Base-by-base conservation (phyloP, 1,140 invertebrate species). In the Calephelis nemesis region DNA sequence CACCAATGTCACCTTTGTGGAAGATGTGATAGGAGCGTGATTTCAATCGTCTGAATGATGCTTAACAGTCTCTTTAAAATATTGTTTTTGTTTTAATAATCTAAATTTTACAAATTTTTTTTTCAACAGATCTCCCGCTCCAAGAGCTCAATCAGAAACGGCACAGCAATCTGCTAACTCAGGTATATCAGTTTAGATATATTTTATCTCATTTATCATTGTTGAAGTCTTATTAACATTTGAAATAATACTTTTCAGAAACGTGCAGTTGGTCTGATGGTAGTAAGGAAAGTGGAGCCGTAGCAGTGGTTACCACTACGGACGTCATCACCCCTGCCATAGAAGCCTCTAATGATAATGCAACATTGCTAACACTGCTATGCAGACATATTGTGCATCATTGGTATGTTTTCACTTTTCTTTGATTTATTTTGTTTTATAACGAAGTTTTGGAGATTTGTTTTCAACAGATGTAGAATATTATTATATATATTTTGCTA, bases 191-290 rank as follows among this genome's bases (percentile, higher is more conserved):
- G 8, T 7, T 45, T 45, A 1, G 1, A 7, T 45, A 42, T 58
- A 65, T 65, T 60, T 67, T 15, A 12, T 63, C 58, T 47, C 11
- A 39, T 4, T 10, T 62, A 54, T 47, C 12, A 11, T 63, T 64
- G 5, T 45, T 64, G 40, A 50, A 11, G 19, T 45, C 6, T 7
- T 45, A 45, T 11, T 58, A 30, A 58, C 10, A 58, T 19, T 19
- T 15, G 3, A 19, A 2, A 19, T 8, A 8, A 30, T 8, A 7
- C 13, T 39, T 48, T 12, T 58, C 69, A 87, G 89, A 89, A 63
- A 86, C 76, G n/a, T 83, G 85, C 62, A 91, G 87, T 62, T 92
- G 91, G 91, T 90, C 89, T n/a, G 91, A 89, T 10, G 86, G 80
- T 6, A 84, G 83, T 65, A 88, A 87, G 54, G 91, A 92, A 47